These are phyloP conservation scores for Eurystomus gularis DNA, from an alignment of 2,113 vertebrate species.

Conservation along the genomic window DNA sequence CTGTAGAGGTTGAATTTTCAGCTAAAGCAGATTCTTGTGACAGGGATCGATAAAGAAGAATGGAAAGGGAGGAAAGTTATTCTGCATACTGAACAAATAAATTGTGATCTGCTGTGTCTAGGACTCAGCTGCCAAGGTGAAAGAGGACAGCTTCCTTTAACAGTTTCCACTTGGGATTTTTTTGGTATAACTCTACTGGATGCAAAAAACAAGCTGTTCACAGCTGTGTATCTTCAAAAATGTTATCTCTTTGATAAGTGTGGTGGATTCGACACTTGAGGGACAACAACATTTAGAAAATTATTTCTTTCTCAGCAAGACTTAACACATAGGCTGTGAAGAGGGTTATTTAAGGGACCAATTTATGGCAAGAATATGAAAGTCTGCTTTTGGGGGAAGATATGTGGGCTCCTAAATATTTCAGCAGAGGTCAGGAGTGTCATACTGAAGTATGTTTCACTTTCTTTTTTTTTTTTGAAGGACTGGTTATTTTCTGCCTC, in stretches of 20 bases:
- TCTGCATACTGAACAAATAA: neutral
- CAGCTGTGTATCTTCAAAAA: neutral
- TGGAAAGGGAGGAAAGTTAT: neutral
- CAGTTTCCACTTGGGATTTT: neutral
- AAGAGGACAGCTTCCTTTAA: neutral
- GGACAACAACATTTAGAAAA: neutral
- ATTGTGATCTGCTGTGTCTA: neutral
- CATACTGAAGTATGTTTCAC: neutral
- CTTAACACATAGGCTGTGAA: neutral
- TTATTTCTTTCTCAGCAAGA: neutral
- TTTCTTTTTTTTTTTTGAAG: neutral
- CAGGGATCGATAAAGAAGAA: neutral
- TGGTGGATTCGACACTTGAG: neutral
- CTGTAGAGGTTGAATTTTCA: neutral
- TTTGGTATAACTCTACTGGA: neutral
- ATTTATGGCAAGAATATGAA: neutral
- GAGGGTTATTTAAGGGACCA: neutral
- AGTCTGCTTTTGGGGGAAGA: neutral
- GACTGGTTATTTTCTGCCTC: neutral
- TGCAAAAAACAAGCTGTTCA: neutral
- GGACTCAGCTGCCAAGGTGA: neutral
- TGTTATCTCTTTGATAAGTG: neutral
- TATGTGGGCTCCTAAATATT: neutral
- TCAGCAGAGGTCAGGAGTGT: neutral
- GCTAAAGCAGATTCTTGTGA: neutral